Percentiles rank a stretch among this genome's conserved stretches.
phyloP scores from a whole-genome alignment of 2,113 vertebrate genomes.

The Lontra canadensis region DNA sequence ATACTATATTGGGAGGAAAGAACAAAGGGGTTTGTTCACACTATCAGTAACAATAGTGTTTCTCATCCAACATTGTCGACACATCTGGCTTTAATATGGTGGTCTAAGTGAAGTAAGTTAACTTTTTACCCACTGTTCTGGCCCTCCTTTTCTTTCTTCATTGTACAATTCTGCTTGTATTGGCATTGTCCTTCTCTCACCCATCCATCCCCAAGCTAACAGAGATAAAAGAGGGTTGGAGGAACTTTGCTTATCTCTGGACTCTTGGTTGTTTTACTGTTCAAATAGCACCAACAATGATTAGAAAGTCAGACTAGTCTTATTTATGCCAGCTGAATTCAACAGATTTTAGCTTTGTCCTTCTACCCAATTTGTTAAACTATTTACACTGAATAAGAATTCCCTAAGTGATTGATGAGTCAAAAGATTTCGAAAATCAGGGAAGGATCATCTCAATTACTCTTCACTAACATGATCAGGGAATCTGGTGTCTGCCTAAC shows the following conservation, averaged over 20 bases:
- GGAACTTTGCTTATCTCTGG: slow-evolving; percentile 58
- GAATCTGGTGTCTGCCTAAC: background rate
- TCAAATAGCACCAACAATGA: slow-evolving; percentile 45
- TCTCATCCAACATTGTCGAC: slow-evolving; percentile 59
- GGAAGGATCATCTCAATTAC: background rate
- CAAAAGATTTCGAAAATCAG: slow-evolving; percentile 50
- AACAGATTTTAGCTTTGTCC: slow-evolving; percentile 52
- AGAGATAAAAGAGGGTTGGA: background rate
- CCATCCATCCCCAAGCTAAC: background rate
- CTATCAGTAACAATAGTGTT: slow-evolving; percentile 72
- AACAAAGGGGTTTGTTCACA: slow-evolving; percentile 67
- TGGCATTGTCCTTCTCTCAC: slow-evolving; percentile 36
- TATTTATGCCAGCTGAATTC: slow-evolving; percentile 45
- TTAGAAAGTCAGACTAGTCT: slow-evolving; percentile 55
- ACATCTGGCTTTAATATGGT: slow-evolving; percentile 75
- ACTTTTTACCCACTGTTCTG: slow-evolving; percentile 67
- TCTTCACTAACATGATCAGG: slow-evolving; percentile 30
- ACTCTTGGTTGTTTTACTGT: slow-evolving; percentile 54
- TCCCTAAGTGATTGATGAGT: slow-evolving; percentile 11
- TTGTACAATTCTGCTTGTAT: slow-evolving; percentile 23
- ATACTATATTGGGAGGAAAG: slow-evolving; percentile 68
- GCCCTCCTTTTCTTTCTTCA: slow-evolving; percentile 49
- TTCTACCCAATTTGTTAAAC: slow-evolving; percentile 54
- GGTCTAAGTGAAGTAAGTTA: slow-evolving; percentile 59
- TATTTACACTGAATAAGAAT: slow-evolving; percentile 44